Base-by-base conservation (phyloP, 2,113 vertebrate species). In the Hiodon alosoides region DNA sequence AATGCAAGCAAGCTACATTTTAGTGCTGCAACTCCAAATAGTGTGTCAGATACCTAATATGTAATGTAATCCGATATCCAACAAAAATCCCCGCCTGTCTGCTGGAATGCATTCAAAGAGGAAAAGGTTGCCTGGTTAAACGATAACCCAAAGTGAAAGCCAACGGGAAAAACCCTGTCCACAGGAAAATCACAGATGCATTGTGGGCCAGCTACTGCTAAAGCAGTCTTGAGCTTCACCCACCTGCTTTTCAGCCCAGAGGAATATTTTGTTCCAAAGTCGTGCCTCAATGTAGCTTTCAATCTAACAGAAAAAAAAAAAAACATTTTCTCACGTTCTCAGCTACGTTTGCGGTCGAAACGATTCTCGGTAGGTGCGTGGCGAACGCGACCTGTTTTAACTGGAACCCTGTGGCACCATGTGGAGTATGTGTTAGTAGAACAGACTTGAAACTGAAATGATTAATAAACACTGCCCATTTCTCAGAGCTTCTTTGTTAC, bases 221-320 rank as follows among this genome's bases (percentile, higher is more conserved):
- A 31, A 48, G 8, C 31, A 59, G 60, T 0, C 17, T 10, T 9
- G 31, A 31, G 31, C 51, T 67, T 66, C 8, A 1, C 67, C 52
- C 72, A 92, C 92, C 89, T 90, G 90, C 51, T 90, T 73, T 70
- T 94, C 87, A 16, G 89, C 87, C 92, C 92, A 93, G 5, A 90
- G 69, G 79, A 92, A 93, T 76, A 93, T 90, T 9, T 86, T 83
- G 82, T 92, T 93, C 92, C 92, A 93, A 2, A 93, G 79, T 78
- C 86, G 87, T 76, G 91, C 91, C 72, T 93, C 92, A 78, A 87
- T 50, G 75, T 83, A 88, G 68, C 87, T 89, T 75, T 93, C 91
- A 77, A 92, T 83, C 93, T 94, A 72, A 76, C 66, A 80, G 47
- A 31, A 78, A 31, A 59, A 31, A 3, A 10, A 14, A 46, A 17